Conservation (phyloP, 2,113 vertebrate genomes). For the Stegostoma tigrinum region DNA sequence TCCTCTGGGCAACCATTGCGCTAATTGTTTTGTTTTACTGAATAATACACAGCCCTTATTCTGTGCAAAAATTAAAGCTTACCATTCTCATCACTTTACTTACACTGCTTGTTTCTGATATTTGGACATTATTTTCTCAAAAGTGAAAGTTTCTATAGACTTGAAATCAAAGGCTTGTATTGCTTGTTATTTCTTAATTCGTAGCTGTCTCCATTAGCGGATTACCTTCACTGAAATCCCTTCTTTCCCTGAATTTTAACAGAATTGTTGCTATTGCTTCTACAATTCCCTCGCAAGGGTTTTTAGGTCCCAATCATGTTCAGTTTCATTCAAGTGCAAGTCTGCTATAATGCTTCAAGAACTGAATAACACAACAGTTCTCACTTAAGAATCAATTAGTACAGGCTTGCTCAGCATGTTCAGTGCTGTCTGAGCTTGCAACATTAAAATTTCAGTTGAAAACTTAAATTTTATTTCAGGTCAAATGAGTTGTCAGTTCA, state of each 20-base stretch:
- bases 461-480: not conserved
- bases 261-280: not conserved
- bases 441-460: not conserved
- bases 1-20: not conserved
- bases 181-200: not conserved
- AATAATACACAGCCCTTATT: not conserved
- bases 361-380: too few relatives aligned
- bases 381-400: not conserved
- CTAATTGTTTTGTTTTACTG: conserved; percentile 2
- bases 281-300: not conserved
- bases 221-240: not conserved
- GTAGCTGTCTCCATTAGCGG: not conserved
- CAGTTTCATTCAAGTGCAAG: not conserved
- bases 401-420: not conserved
- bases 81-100: not conserved
- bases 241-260: not conserved
- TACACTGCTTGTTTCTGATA: not conserved
- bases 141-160: not conserved
- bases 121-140: not conserved
- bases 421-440: not conserved
- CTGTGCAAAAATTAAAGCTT: not conserved
- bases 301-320: not conserved
- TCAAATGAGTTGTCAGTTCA: not conserved
- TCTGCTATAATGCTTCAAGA: not conserved
- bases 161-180: not conserved